Evolutionary conservation across 2,797 vertebrate species (phyloP), one percentile per base, ranked within the genome.

Genomic region (Buphagus erythrorhynchus): DNA sequence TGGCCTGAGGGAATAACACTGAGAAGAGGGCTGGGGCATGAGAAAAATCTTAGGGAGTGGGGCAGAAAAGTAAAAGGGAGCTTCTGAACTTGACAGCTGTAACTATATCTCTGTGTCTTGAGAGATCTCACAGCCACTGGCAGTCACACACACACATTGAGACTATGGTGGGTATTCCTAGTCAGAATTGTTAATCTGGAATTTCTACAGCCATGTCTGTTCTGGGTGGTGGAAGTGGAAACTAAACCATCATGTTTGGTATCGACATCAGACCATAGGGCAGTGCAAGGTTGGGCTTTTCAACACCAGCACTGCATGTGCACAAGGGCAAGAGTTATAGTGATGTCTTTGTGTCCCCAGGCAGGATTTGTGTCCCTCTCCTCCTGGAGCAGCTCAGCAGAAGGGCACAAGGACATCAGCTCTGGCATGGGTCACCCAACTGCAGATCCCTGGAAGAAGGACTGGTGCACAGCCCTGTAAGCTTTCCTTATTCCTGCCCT

Each of bases 191-290:
- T 36, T 72, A 13, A 54, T 31, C 13, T 66, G 65, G 33, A 35
- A 43, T 61, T 92, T 65, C 43, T 17, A 72, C 10, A n/a, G 72
- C 35, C 22, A 7, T 4, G 11, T 22, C 15, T 68, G 9, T 42
- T 66, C 49, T 75, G 46, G 15, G 16, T 36, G 46, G 25, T 29
- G 16, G 16, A 69, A 91, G 31, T 20, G 15, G 20, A 82, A 82
- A 51, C 28, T 43, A 72, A 87, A 28, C 33, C 16, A 13, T 42
- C 42, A 2, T 3, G 3, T 57, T 48, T 52, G 59, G 8, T 49
- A 57, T 52, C 1, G 0, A 7, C 4, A 8, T 73, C 52, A 77
- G 36, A 57, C 16, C 0, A 0, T 0, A 73, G 19, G 12, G n/a
- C 19, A 48, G 19, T 11, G 21, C 4, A n/a, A 49, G 81, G 52